These are phyloP conservation scores for Dromiciops gliroides DNA, from an alignment of 2,113 vertebrate species.

Conservation along the genomic window DNA sequence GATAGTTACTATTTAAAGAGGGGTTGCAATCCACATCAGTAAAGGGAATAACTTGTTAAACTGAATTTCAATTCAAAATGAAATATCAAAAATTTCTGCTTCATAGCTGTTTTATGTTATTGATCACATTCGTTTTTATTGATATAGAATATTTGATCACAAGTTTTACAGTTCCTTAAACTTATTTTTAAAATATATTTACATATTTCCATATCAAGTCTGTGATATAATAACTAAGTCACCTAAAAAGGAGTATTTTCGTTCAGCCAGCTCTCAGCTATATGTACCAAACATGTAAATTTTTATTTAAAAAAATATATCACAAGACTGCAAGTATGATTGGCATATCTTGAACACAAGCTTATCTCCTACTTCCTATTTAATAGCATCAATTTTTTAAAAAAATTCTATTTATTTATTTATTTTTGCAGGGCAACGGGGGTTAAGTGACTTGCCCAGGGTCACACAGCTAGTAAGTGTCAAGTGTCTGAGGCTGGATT, in stretches of 20 bases:
- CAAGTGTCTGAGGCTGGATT: too few relatives aligned
- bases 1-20: not conserved
- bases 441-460: too few relatives aligned
- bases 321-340: not conserved
- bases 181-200: not conserved
- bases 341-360: not conserved
- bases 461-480: too few relatives aligned
- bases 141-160: too few relatives aligned
- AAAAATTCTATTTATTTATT: too few relatives aligned
- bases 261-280: not conserved
- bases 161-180: not conserved
- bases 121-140: too few relatives aligned
- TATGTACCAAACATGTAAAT: not conserved
- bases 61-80: too few relatives aligned
- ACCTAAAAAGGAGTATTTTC: not conserved
- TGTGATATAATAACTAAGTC: not conserved
- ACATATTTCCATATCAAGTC: not conserved
- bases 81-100: too few relatives aligned
- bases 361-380: not conserved
- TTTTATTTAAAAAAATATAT: not conserved
- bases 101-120: too few relatives aligned
- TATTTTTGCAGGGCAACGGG: too few relatives aligned
- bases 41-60: not conserved
- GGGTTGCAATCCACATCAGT: not conserved
- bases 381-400: not conserved